Percentiles rank a stretch among this genome's conserved stretches.
Conservation (phyloP, 2,888 invertebrate genomes). For the Arrhopalites spinosus region DNA sequence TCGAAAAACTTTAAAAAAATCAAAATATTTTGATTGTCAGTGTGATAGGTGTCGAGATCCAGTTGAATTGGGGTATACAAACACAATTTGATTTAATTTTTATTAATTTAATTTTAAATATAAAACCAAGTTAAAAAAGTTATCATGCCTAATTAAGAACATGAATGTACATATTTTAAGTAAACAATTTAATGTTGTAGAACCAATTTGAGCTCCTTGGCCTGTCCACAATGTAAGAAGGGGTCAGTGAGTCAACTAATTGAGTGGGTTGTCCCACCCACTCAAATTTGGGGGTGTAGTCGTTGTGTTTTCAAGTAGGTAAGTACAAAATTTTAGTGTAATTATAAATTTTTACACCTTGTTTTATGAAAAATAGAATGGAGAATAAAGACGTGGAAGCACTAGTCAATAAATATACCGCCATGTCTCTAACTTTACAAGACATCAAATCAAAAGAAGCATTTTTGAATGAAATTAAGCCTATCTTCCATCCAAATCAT, state of each 20-base stretch:
- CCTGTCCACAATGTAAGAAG: conserved; percentile 49
- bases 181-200: no score
- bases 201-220: conserved; percentile 51
- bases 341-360: no score
- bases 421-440: conserved; percentile 35
- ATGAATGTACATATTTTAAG: no score
- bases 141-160: no score
- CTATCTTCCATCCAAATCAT: conserved; percentile 49
- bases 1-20: conserved; percentile 41
- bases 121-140: no score
- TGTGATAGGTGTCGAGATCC: conserved; percentile 51
- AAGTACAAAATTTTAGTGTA: background rate
- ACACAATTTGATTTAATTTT: no score
- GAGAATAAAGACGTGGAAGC: conserved; percentile 37
- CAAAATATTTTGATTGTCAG: conserved; percentile 52
- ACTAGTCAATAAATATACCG: conserved; percentile 40
- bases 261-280: conserved; percentile 34
- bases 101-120: no score
- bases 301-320: conserved; percentile 27
- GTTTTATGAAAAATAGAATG: no score
- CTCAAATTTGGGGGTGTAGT: conserved; percentile 29
- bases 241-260: conserved; percentile 40
- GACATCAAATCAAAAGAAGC: conserved; percentile 50
- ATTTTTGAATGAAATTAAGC: conserved; percentile 48
- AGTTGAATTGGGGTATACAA: conserved; percentile 48